Percentiles rank a stretch among this genome's conserved stretches.
Conservation (phyloP, 2,888 invertebrate genomes). For the Noctua pronuba region DNA sequence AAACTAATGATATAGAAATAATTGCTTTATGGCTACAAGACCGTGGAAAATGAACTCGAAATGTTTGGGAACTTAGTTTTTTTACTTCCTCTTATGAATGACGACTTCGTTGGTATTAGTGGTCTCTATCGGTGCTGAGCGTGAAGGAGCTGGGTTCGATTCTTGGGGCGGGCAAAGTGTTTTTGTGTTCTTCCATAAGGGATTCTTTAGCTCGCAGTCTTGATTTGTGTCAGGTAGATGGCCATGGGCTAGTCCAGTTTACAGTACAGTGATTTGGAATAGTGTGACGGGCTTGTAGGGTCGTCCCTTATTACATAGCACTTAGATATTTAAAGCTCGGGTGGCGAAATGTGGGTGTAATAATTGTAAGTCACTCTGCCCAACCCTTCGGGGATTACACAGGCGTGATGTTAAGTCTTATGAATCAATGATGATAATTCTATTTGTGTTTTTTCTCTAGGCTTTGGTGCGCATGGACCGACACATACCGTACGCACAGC, state of each 20-base stretch:
- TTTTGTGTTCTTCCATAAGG: background rate
- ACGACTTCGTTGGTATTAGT: background rate
- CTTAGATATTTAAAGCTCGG: background rate
- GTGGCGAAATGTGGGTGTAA: background rate
- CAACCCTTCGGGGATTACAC: background rate
- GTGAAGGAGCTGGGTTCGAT: background rate
- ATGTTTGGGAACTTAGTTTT: background rate
- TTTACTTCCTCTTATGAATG: background rate
- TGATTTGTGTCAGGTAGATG: background rate
- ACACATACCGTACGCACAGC: slow-evolving; percentile 93
- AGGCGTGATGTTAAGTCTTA: background rate
- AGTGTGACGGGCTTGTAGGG: background rate
- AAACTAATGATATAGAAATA: slow-evolving; percentile 20
- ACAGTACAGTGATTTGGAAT: background rate
- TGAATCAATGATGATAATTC: background rate
- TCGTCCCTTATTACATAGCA: background rate
- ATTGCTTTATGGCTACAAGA: slow-evolving; percentile 10
- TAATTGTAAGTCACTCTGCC: background rate
- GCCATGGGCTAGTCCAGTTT: background rate
- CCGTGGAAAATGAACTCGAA: slow-evolving; percentile 12
- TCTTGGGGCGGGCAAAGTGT: background rate
- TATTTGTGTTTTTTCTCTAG: slow-evolving; percentile 69
- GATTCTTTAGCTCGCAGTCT: background rate
- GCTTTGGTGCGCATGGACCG: slow-evolving; percentile 96
- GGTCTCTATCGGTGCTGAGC: background rate